Percentiles rank a stretch among this genome's conserved stretches.
phyloP scores from a whole-genome alignment of 2,113 vertebrate species.

The Aix galericulata region DNA sequence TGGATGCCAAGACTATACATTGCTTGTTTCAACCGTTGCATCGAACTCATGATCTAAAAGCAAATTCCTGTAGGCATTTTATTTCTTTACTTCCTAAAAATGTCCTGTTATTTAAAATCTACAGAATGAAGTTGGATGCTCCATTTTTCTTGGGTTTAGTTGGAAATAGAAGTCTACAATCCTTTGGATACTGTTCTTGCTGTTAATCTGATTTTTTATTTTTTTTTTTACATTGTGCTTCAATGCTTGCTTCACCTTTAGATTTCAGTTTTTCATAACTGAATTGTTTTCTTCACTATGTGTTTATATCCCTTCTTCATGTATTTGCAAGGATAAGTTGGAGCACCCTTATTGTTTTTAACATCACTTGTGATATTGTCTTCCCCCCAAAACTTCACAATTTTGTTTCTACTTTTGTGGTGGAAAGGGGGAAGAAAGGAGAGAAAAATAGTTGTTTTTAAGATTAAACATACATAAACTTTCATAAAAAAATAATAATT shows the following conservation, averaged over 20 bases:
- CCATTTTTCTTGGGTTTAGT: background rate
- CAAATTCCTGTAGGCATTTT: background rate
- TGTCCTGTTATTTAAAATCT: background rate
- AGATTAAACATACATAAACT: background rate
- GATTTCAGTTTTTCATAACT: background rate
- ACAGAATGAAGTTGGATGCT: background rate
- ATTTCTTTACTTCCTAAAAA: background rate
- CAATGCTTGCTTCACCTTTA: background rate
- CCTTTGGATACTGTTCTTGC: background rate
- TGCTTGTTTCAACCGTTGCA: background rate
- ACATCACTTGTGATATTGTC: background rate
- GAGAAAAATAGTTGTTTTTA: background rate
- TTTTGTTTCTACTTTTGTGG: background rate
- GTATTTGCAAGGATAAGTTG: background rate
- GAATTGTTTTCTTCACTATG: background rate
- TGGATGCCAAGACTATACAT: background rate
- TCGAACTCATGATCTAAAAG: background rate
- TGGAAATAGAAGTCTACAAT: background rate
- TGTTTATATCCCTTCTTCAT: background rate
- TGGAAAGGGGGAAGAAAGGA: background rate
- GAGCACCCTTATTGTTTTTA: background rate
- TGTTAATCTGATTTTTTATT: background rate
- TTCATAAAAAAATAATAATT: background rate
- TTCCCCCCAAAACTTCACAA: background rate
- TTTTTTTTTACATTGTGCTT: background rate